Base-by-base conservation (phyloP, 2,113 vertebrate genomes). In the Miniopterus natalensis region DNA sequence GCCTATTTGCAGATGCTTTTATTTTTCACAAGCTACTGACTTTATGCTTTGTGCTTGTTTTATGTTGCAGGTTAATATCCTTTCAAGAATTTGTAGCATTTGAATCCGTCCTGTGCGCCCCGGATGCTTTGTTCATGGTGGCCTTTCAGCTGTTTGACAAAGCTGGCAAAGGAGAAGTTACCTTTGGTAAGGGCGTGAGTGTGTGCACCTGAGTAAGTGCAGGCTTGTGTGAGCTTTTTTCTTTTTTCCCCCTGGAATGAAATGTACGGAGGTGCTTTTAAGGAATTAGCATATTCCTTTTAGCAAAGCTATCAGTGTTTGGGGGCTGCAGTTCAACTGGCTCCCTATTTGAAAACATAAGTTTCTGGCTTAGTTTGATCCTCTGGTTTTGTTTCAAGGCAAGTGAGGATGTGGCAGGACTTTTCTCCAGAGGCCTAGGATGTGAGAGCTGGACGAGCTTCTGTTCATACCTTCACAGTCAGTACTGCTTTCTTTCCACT, bases 131-230 rank as follows among this genome's bases (percentile, higher is more conserved):
- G 95, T 99, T 99, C 96, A 98, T 99, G 97, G 99, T 99, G 80
- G 98, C 99, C 85, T 99, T 99, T 98, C 99, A 99, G 96, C 98
- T 99, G 53, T 99, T 99, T 95, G 99, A 99, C 98, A 99, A 99
- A 98, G 98, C 99, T 36, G 99, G 99, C 88, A 99, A 98, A 96
- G 99, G 99, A 98, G 98, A 99, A 98, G 98, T 99, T 91, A 99
- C 98, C 94, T 99, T 99, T 94, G 99, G 99, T 99, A 98, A 99
- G 97, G 25, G 20, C 0, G 0, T 8, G 65, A 29, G 45, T 40
- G 45, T 77, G 31, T 87, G 80, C 8, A 47, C 18, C 68, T 49
- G 0, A 47, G n/a, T 8, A 15, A 10, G 8, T 7, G 49, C 57
- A 59, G 42, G 29, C 9, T 23, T 40, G 17, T 14, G 42, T n/a